A percentile compares a stretch with the other conserved stretches of the same genome.
phyloP scores from a whole-genome alignment of 2,797 vertebrate species.

The Taeniopygia guttata region DNA sequence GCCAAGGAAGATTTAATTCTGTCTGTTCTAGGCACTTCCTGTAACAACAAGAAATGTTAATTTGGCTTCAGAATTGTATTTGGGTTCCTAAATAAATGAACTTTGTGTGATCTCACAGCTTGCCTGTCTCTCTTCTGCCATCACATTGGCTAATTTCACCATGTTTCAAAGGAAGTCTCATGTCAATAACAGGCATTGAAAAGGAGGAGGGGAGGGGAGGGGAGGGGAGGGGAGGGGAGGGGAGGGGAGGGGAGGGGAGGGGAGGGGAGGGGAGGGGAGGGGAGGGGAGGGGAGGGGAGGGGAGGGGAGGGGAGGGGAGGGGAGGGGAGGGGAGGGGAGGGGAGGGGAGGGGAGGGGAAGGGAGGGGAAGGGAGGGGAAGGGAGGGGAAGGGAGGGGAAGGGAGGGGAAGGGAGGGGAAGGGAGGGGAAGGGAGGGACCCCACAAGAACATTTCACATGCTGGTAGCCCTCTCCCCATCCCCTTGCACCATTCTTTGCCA shows the following conservation, averaged over 20 bases:
- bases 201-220: neutral
- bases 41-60: conserved; percentile 41
- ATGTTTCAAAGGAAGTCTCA: neutral
- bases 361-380: too few relatives aligned
- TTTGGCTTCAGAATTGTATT: conserved; percentile 56
- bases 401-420: too few relatives aligned
- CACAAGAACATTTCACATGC: neutral
- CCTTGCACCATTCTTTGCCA: neutral
- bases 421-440: neutral
- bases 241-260: too few relatives aligned
- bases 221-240: too few relatives aligned
- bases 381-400: too few relatives aligned
- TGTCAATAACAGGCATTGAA: neutral
- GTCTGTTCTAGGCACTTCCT: conserved; percentile 37
- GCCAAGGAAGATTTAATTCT: conserved; percentile 59
- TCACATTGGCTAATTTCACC: conserved; percentile 19
- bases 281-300: too few relatives aligned
- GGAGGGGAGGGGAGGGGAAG: too few relatives aligned
- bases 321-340: too few relatives aligned
- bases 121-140: conserved; percentile 55
- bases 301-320: too few relatives aligned
- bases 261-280: too few relatives aligned
- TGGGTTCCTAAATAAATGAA: conserved; percentile 60
- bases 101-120: conserved; percentile 58
- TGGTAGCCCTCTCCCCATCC: neutral